Evolutionary conservation across 2,797 vertebrate genomes (phyloP).

Genomic region (Siniperca obscura): DNA sequence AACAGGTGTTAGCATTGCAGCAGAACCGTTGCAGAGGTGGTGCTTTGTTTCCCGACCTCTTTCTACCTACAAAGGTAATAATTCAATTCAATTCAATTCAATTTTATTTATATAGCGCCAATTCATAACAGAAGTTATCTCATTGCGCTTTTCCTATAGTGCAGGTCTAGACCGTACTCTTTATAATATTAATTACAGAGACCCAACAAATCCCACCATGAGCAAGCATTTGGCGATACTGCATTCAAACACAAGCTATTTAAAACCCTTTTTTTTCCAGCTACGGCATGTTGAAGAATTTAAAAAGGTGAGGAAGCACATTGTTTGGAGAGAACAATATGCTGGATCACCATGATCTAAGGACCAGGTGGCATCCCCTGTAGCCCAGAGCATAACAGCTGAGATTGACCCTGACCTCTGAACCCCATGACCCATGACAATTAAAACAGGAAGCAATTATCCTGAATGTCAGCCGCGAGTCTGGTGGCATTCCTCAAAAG

Average conservation of each 20-base stretch:
- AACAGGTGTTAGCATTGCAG: constrained; percentile 40
- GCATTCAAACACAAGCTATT: constrained; percentile 22
- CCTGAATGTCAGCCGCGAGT: constrained; percentile 45
- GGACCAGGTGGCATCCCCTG: constrained; percentile 56
- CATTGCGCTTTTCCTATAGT: too few relatives aligned
- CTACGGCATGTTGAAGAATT: constrained; percentile 53
- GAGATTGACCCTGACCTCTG: constrained; percentile 70
- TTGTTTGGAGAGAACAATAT: constrained; percentile 44
- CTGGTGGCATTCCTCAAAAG: constrained; percentile 42
- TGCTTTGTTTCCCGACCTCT: constrained; percentile 13
- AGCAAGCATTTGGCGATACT: neutral
- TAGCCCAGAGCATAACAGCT: constrained; percentile 61
- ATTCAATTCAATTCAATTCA: too few relatives aligned
- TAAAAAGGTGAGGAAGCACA: constrained; percentile 32
- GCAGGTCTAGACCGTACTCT: too few relatives aligned
- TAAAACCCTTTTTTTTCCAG: constrained; percentile 14
- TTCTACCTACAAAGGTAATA: constrained; percentile 1
- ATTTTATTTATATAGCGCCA: too few relatives aligned
- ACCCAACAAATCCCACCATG: too few relatives aligned
- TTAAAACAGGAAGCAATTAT: constrained; percentile 75
- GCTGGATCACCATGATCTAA: constrained; percentile 38
- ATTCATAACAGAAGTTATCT: too few relatives aligned
- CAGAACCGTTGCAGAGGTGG: constrained; percentile 2
- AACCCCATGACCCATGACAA: constrained; percentile 55
- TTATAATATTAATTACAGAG: too few relatives aligned